Conservation (phyloP, 2,113 vertebrate species). For the Reinhardtius hippoglossoides region DNA sequence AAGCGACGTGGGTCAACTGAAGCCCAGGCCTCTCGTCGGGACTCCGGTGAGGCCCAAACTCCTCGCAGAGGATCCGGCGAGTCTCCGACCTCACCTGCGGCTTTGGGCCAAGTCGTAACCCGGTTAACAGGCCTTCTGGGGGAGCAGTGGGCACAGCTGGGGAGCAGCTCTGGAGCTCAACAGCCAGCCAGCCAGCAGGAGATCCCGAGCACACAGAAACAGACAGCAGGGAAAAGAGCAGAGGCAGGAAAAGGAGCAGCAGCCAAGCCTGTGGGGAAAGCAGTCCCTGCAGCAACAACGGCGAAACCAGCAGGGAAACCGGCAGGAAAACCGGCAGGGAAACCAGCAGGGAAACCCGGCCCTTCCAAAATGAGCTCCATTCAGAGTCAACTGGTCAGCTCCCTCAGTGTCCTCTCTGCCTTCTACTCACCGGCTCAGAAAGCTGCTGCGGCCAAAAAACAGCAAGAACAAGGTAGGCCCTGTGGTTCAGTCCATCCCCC, state of each 20-base stretch:
- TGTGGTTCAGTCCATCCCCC: too few relatives aligned
- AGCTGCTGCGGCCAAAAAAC: slow-evolving; percentile 76
- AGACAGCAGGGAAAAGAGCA: slow-evolving; percentile 59
- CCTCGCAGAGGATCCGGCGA: slow-evolving; percentile 70
- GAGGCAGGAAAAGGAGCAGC: slow-evolving; percentile 66
- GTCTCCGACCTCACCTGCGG: slow-evolving; percentile 83
- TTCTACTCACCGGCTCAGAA: slow-evolving; percentile 90
- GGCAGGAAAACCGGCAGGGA: slow-evolving; percentile 58
- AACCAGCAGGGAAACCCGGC: slow-evolving; percentile 72
- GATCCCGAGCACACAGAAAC: slow-evolving; percentile 65
- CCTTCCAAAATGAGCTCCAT: slow-evolving; percentile 97
- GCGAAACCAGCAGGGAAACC: slow-evolving; percentile 69
- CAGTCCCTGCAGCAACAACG: slow-evolving; percentile 46
- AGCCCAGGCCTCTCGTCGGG: slow-evolving; percentile 48
- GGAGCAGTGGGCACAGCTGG: slow-evolving; percentile 95
- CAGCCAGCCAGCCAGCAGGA: slow-evolving; percentile 85
- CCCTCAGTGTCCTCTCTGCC: slow-evolving; percentile 93
- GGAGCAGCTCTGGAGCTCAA: slow-evolving; percentile 86
- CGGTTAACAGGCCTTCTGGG: slow-evolving; percentile 95
- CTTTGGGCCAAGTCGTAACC: slow-evolving; percentile 92
- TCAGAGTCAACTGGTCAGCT: slow-evolving; percentile 95
- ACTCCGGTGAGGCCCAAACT: slow-evolving; percentile 54
- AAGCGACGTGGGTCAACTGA: slow-evolving; percentile 68
- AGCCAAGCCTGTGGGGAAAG: slow-evolving; percentile 69
- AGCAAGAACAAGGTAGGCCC: slow-evolving; percentile 84